These are phyloP conservation scores for Aviceda leuphotes DNA, from an alignment of 2,797 vertebrate genomes.

Conservation along the genomic window DNA sequence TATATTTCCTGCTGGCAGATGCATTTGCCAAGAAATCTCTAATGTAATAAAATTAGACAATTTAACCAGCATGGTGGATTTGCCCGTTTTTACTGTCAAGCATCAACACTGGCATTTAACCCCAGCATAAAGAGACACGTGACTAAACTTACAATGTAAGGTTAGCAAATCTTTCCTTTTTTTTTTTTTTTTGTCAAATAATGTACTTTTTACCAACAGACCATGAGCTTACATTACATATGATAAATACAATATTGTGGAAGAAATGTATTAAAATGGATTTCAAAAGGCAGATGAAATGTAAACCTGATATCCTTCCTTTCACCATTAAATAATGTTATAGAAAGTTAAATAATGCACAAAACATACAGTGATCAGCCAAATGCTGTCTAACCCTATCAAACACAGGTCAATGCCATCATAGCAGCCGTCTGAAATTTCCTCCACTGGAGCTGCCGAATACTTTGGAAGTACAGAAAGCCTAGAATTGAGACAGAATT, in stretches of 20 bases:
- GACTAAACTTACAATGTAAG: slow-evolving; percentile 74
- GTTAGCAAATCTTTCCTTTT: slow-evolving; percentile 40
- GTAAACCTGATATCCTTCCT: slow-evolving; percentile 66
- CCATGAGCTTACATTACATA: not conserved
- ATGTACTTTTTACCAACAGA: not conserved
- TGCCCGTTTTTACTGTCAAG: slow-evolving; percentile 78
- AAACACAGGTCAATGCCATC: slow-evolving; percentile 88
- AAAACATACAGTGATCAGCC: slow-evolving; percentile 77
- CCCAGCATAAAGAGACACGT: slow-evolving; percentile 65
- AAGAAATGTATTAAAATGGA: slow-evolving; percentile 42
- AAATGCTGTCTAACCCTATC: slow-evolving; percentile 86
- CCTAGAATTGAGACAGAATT: slow-evolving; percentile 91
- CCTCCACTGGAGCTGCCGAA: slow-evolving; percentile 82
- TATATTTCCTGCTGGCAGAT: slow-evolving; percentile 79
- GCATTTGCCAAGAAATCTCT: slow-evolving; percentile 80
- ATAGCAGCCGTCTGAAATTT: slow-evolving; percentile 84
- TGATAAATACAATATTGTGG: slow-evolving; percentile 7
- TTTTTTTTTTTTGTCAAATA: slow-evolving; percentile 11
- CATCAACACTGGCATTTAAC: slow-evolving; percentile 78
- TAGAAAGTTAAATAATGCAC: slow-evolving; percentile 80
- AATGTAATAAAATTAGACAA: slow-evolving; percentile 84
- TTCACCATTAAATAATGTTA: slow-evolving; percentile 74
- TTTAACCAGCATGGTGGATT: slow-evolving; percentile 81
- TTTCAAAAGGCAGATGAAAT: slow-evolving; percentile 65
- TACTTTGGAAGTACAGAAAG: slow-evolving; percentile 88